A percentile compares a stretch with the other conserved stretches of the same genome.
phyloP scores from a whole-genome alignment of 2,797 vertebrate species.

The Myotis planiceps region DNA sequence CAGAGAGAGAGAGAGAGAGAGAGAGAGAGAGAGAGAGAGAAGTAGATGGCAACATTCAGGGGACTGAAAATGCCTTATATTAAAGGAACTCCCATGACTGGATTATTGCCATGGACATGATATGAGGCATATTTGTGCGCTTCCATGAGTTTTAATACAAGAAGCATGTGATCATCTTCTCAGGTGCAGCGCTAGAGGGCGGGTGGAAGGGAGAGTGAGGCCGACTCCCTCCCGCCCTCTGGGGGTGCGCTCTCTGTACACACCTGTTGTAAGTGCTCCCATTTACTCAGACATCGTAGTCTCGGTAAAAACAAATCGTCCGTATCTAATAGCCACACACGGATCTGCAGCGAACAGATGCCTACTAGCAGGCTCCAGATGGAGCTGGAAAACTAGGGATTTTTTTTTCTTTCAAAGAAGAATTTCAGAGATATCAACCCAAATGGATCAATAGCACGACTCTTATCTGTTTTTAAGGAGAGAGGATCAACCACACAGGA shows the following conservation, averaged over 20 bases:
- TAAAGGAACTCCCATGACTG: background rate
- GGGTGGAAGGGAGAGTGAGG: background rate
- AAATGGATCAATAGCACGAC: background rate
- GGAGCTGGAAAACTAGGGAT: background rate
- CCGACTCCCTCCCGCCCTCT: background rate
- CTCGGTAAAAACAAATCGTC: background rate
- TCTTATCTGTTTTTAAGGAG: background rate
- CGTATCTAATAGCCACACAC: background rate
- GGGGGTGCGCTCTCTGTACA: background rate
- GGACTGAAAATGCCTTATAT: background rate
- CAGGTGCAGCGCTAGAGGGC: accelerated
- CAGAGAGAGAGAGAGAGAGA: too few relatives aligned
- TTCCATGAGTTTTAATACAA: background rate
- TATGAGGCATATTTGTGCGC: background rate
- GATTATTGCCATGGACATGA: background rate
- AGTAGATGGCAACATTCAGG: background rate
- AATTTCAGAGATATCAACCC: background rate
- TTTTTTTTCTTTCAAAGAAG: background rate
- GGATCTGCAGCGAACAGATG: background rate
- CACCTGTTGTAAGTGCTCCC: background rate
- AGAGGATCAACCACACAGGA: background rate
- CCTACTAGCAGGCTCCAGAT: background rate
- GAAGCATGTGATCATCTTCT: background rate
- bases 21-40: background rate
- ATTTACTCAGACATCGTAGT: background rate